Evolutionary conservation across 2,888 invertebrate genomes (phyloP).

Genomic region (Nymphalis c-album): DNA sequence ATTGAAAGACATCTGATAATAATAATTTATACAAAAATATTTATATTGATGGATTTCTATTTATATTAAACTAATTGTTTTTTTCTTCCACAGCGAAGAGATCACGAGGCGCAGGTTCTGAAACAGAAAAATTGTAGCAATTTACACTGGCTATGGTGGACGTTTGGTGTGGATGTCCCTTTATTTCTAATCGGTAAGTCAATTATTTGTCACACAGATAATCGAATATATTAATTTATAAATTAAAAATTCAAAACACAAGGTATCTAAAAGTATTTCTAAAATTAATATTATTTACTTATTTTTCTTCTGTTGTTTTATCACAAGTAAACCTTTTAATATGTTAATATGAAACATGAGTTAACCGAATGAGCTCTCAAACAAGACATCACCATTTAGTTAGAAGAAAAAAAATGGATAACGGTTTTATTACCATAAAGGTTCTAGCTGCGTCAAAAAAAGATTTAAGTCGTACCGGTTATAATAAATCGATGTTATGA

Average conservation of each 20-base stretch:
- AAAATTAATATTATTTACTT: too few relatives aligned
- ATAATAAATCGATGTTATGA: conserved; percentile 13
- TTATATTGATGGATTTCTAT: not conserved
- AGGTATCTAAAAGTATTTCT: too few relatives aligned
- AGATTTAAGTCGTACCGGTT: conserved; percentile 14
- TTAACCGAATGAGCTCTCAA: conserved; percentile 12
- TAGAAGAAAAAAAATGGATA: conserved; percentile 5
- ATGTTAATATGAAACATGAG: conserved; percentile 11
- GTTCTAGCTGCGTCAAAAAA: not conserved
- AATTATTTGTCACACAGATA: not conserved
- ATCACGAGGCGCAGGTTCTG: conserved; percentile 58
- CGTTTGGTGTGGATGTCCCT: conserved; percentile 56
- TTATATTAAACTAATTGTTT: not conserved
- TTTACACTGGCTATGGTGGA: conserved; percentile 55
- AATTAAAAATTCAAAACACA: not conserved
- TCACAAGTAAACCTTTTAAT: conserved; percentile 12
- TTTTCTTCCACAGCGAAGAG: conserved; percentile 61
- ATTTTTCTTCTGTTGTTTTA: too few relatives aligned
- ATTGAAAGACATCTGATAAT: too few relatives aligned
- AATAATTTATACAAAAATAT: too few relatives aligned
- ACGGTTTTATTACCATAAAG: conserved; percentile 4
- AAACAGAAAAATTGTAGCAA: conserved; percentile 32
- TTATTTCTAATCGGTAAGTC: conserved; percentile 58
- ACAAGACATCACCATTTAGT: conserved; percentile 6
- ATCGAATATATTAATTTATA: not conserved